Evolutionary conservation across 2,797 vertebrate species (phyloP).

Genomic region (Gila robusta): DNA sequence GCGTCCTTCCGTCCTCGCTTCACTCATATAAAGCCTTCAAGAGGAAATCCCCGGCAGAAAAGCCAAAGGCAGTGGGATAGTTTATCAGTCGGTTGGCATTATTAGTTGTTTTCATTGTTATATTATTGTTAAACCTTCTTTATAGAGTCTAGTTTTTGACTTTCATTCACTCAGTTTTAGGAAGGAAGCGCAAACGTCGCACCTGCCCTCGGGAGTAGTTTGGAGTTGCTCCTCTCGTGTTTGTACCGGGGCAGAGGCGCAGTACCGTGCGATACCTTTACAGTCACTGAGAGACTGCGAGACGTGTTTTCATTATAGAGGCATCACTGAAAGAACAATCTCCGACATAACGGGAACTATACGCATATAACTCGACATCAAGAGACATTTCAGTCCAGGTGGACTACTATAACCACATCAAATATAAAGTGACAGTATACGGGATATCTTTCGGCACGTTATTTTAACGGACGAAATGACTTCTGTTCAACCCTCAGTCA

Average conservation of each 20-base stretch:
- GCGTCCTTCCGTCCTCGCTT: constrained; percentile 69
- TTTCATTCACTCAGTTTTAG: constrained; percentile 35
- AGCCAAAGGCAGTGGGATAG: constrained; percentile 59
- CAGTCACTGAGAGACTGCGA: constrained; percentile 24
- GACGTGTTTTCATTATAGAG: background rate
- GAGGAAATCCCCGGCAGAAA: constrained; percentile 58
- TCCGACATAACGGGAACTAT: constrained; percentile 1
- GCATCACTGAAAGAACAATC: background rate
- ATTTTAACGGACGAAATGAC: constrained; percentile 69
- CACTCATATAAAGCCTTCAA: constrained; percentile 73
- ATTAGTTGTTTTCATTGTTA: background rate
- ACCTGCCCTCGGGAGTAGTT: constrained; percentile 74
- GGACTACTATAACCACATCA: constrained; percentile 44
- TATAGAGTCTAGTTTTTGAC: constrained; percentile 12
- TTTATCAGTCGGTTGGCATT: constrained; percentile 10
- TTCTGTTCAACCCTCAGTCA: constrained; percentile 57
- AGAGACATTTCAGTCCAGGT: constrained; percentile 20
- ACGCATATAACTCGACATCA: background rate
- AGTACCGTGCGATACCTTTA: constrained; percentile 36
- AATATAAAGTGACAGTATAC: background rate
- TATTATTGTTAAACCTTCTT: background rate
- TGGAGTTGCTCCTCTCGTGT: constrained; percentile 59
- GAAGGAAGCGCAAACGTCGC: constrained; percentile 58
- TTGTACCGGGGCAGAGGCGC: constrained; percentile 47
- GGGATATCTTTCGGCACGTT: constrained; percentile 43